Percentiles rank a stretch among this genome's conserved stretches.
phyloP scores from a whole-genome alignment of 1,140 invertebrate species.

The Sitodiplosis mosellana region DNA sequence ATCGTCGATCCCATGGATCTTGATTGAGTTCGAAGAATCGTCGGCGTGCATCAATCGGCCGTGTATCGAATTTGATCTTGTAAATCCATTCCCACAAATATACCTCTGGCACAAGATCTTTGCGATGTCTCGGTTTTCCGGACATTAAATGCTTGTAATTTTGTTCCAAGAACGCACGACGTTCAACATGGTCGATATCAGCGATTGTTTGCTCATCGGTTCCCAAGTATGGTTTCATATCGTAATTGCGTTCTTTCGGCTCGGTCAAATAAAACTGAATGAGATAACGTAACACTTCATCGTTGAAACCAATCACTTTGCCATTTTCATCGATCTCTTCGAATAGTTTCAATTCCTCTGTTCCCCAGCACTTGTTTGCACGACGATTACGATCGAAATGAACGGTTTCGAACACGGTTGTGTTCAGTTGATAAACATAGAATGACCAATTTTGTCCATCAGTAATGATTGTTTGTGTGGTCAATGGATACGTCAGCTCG shows the following conservation, averaged over 20 bases:
- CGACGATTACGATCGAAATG: slow-evolving; percentile 40
- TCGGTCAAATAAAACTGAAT: slow-evolving; percentile 56
- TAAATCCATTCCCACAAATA: slow-evolving; percentile 63
- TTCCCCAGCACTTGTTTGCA: slow-evolving; percentile 68
- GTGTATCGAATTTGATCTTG: slow-evolving; percentile 43
- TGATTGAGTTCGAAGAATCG: slow-evolving; percentile 43
- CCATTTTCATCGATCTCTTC: slow-evolving; percentile 46
- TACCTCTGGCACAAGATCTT: slow-evolving; percentile 36
- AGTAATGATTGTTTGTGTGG: slow-evolving; percentile 66
- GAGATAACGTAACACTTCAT: slow-evolving; percentile 52
- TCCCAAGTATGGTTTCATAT: slow-evolving; percentile 56
- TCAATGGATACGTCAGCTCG: slow-evolving; percentile 74
- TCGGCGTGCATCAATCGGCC: slow-evolving; percentile 41
- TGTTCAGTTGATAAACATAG: slow-evolving; percentile 78
- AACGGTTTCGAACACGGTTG: slow-evolving; percentile 42
- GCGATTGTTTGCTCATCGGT: slow-evolving; percentile 35
- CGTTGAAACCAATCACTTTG: slow-evolving; percentile 61
- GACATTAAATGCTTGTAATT: slow-evolving; percentile 45
- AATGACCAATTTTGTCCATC: slow-evolving; percentile 72
- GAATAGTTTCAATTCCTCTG: slow-evolving; percentile 48
- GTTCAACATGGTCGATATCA: slow-evolving; percentile 44
- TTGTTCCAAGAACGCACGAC: slow-evolving; percentile 44
- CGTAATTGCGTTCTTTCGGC: slow-evolving; percentile 37
- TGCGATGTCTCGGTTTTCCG: slow-evolving; percentile 39
- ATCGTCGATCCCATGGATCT: slow-evolving; percentile 33